phyloP scores from a whole-genome alignment of 2,888 invertebrate species.

The Platypus cylindrus region DNA sequence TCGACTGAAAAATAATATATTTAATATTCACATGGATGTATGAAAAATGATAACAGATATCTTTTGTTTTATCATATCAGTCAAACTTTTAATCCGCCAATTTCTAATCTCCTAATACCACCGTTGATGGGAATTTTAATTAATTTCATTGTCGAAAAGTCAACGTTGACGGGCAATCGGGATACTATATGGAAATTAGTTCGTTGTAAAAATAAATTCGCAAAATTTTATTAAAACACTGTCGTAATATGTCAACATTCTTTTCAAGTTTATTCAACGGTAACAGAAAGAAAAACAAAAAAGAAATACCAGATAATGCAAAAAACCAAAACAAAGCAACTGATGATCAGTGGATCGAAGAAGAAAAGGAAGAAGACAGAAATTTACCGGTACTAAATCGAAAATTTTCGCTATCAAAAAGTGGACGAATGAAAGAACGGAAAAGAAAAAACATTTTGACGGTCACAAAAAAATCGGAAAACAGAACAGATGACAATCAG shows the following conservation, averaged over 20 bases:
- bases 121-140: too few relatives aligned
- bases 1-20: too few relatives aligned
- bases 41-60: too few relatives aligned
- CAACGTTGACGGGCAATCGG: too few relatives aligned
- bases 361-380: slow-evolving; percentile 5
- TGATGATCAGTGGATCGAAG: slow-evolving; percentile 5
- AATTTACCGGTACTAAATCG: slow-evolving; percentile 16
- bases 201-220: too few relatives aligned
- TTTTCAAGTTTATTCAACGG: slow-evolving; percentile 18
- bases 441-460: slow-evolving; percentile 19
- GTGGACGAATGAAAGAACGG: slow-evolving; percentile 25
- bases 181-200: too few relatives aligned
- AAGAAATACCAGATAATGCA: slow-evolving; percentile 7
- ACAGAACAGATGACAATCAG: not conserved
- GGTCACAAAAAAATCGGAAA: slow-evolving; percentile 9
- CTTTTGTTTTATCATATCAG: slow-evolving; percentile 14
- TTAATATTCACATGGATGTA: too few relatives aligned
- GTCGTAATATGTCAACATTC: slow-evolving; percentile 17
- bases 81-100: slow-evolving; percentile 6
- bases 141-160: too few relatives aligned
- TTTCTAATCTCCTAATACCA: slow-evolving; percentile 9
- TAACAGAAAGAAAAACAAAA: slow-evolving; percentile 13
- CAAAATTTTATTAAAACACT: slow-evolving; percentile 1
- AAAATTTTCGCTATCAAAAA: slow-evolving; percentile 23
- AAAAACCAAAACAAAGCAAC: slow-evolving; percentile 6